A percentile compares a stretch with the other conserved stretches of the same genome.
Conservation (phyloP, 2,113 vertebrate genomes). For the Lepus americanus region DNA sequence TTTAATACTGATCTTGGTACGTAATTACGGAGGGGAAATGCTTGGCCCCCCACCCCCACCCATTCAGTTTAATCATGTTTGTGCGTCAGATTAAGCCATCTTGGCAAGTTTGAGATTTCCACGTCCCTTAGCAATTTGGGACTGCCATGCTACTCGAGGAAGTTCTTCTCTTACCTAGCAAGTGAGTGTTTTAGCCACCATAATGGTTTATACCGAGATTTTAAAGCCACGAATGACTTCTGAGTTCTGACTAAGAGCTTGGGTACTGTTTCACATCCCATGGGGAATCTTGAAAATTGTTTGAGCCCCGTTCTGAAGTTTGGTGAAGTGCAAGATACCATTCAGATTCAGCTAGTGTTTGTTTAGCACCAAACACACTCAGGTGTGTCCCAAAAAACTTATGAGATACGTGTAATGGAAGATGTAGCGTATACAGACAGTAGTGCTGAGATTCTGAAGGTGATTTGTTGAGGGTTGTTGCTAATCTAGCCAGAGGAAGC, state of each 20-base stretch:
- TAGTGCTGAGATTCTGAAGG: background rate
- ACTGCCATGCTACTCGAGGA: background rate
- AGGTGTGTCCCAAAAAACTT: constrained; percentile 4
- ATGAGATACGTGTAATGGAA: background rate
- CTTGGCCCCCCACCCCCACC: background rate
- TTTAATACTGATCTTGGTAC: background rate
- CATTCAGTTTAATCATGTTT: constrained; percentile 30
- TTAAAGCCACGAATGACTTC: constrained; percentile 28
- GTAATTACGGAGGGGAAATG: constrained; percentile 17
- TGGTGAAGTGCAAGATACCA: constrained; percentile 7
- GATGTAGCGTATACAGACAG: background rate
- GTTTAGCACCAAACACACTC: background rate
- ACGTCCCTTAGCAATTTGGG: background rate
- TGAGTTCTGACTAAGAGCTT: background rate
- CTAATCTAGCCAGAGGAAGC: background rate
- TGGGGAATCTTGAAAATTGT: constrained; percentile 50
- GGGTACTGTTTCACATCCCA: background rate
- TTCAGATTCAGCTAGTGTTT: constrained; percentile 3
- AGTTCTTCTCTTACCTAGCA: background rate
- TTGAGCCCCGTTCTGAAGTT: constrained; percentile 4
- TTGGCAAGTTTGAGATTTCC: constrained; percentile 57
- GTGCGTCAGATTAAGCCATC: constrained; percentile 44
- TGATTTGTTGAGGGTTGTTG: constrained; percentile 24
- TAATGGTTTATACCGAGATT: constrained; percentile 5
- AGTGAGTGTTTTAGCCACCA: background rate